Conservation (phyloP, 2,797 vertebrate genomes). For the Oreochromis grahami region DNA sequence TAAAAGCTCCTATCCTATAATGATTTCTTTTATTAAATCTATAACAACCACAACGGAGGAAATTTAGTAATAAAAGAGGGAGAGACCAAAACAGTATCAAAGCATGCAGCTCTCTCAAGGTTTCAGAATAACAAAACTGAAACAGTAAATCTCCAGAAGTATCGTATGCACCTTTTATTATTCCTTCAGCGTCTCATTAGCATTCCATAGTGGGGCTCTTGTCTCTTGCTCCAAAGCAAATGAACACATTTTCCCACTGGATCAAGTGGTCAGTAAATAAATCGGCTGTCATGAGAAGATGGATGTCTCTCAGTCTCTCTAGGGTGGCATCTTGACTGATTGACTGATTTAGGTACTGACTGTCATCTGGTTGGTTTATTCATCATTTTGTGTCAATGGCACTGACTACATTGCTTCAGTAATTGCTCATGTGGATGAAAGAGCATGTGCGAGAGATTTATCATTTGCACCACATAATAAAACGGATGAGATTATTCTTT, state of each 20-base stretch:
- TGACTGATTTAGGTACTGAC: constrained; percentile 32
- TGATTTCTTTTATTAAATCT: neutral
- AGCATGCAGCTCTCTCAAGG: neutral
- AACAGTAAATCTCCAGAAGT: neutral
- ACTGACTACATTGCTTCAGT: neutral
- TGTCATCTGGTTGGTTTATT: constrained; percentile 46
- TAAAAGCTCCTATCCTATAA: neutral
- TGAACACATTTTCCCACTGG: constrained; percentile 9
- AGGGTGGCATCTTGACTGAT: constrained; percentile 29
- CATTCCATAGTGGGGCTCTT: neutral
- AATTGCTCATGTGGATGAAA: constrained; percentile 25
- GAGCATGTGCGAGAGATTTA: neutral
- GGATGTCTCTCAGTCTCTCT: constrained; percentile 23
- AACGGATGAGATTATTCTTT: constrained; percentile 1
- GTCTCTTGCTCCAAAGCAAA: neutral
- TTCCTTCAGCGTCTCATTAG: neutral
- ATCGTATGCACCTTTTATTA: neutral
- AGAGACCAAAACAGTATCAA: neutral
- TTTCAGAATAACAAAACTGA: neutral
- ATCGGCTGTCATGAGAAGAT: constrained; percentile 27
- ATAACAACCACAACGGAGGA: neutral
- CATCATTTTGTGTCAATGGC: constrained; percentile 38
- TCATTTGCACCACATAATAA: neutral
- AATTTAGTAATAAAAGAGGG: neutral
- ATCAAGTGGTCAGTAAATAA: constrained; percentile 46